Evolutionary conservation across 1,140 invertebrate species (phyloP), one percentile per base, ranked within the genome.

Genomic region (Onthophagus taurus): DNA sequence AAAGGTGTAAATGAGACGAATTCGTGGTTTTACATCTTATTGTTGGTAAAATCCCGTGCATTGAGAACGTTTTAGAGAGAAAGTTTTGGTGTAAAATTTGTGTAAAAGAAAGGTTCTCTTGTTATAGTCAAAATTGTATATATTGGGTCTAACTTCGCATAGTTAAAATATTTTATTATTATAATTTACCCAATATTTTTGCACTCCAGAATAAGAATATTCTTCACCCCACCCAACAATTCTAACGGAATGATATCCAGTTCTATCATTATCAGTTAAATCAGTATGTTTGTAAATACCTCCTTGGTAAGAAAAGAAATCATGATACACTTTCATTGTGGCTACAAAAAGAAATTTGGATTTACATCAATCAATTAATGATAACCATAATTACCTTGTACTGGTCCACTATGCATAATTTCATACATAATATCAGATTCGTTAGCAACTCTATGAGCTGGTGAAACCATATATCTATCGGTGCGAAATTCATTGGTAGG

Each of bases 171-270:
- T n/a, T n/a, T n/a, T n/a, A 20, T 20, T 7, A 24, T 26, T 1
- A n/a, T 11, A 9, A 63, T 74, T 77, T 74, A 94, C 89, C 89
- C 89, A 94, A 58, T 88, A 96, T 69, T 90, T 91, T 2, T 79
- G 65, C 7, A 72, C 65, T 24, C 63, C 55, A 37, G 59, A 55
- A 21, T 67, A 62, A 17, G 67, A 58, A 23, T 65, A 61, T 50
- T 91, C 83, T 60, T 88, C 83, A 6, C 89, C 88, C 89, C 89
- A 93, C 14, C 92, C 92, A 1, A 95, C 67, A 50, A 97, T 81
- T 55, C 88, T 77, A 1, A 96, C 88, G 13, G 90, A 92, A 65
- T 96, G 92, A 57, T 84, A 87, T 1, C 83, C 88, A 5, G 71
- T 74, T 31, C 72, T 61, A 31, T 76, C 59, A 7, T 63, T 57